phyloP scores from a whole-genome alignment of 53 echinoderm and acorn worm species.

The Crossaster papposus region DNA sequence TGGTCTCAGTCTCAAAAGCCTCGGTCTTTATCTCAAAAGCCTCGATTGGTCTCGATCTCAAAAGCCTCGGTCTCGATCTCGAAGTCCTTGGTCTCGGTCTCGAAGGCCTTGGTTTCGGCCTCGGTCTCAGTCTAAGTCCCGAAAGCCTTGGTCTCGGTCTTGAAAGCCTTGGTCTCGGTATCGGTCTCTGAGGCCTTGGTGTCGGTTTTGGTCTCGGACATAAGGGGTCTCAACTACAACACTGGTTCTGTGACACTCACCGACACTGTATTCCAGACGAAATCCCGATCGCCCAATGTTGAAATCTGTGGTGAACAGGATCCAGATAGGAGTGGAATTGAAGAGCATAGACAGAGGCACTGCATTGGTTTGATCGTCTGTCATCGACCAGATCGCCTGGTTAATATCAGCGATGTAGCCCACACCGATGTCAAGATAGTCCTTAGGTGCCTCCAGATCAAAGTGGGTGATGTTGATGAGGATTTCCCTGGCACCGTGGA shows the following conservation, averaged over 20 bases:
- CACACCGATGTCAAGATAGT: not conserved
- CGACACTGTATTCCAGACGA: slow-evolving; percentile 34
- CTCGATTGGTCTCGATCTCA: no score
- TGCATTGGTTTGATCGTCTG: not conserved
- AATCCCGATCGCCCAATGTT: slow-evolving; percentile 21
- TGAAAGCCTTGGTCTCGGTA: no score
- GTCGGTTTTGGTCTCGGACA: no score
- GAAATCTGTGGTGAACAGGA: slow-evolving; percentile 34
- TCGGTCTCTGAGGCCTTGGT: no score
- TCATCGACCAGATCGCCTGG: not conserved
- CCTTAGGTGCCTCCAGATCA: slow-evolving; percentile 24
- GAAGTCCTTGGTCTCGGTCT: no score
- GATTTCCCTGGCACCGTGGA: slow-evolving; percentile 39
- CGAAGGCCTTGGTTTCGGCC: no score
- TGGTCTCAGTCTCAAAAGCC: no score
- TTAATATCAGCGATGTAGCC: not conserved
- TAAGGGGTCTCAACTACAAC: no score
- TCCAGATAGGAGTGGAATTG: slow-evolving; percentile 17
- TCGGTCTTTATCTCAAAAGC: no score
- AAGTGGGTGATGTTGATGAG: slow-evolving; percentile 35
- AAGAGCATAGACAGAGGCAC: slow-evolving; percentile 4
- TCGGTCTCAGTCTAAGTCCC: no score
- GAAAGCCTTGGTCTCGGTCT: no score
- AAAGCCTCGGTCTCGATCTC: no score
- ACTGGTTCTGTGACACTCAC: slow-evolving; percentile 6